phyloP scores from a whole-genome alignment of 2,797 vertebrate genomes.

The Darevskia nairensis region DNA sequence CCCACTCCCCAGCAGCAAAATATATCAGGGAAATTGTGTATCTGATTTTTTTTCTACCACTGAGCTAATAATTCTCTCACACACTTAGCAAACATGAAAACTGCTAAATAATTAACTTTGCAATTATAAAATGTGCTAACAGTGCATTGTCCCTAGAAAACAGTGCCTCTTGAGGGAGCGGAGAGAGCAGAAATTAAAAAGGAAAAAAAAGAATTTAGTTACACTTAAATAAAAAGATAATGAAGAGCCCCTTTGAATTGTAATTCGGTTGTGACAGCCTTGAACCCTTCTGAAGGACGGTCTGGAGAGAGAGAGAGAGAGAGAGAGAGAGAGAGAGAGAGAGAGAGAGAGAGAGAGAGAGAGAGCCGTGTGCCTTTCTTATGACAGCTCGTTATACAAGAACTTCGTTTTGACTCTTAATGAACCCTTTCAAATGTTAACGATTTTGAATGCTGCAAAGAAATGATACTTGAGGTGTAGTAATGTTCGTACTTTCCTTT shows the following conservation, averaged over 20 bases:
- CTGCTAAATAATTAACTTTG: constrained; percentile 11
- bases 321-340: constrained; percentile 38
- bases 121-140: constrained; percentile 18
- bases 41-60: constrained; percentile 23
- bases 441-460: constrained; percentile 16
- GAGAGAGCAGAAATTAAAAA: constrained; percentile 9
- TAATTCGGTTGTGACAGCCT: constrained; percentile 15
- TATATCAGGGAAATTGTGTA: constrained; percentile 16
- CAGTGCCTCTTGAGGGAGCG: background rate
- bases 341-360: constrained; percentile 26
- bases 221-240: constrained; percentile 39
- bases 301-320: constrained; percentile 21
- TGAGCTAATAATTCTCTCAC: constrained; percentile 10
- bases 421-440: constrained; percentile 35
- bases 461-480: constrained; percentile 35
- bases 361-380: constrained; percentile 23
- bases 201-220: constrained; percentile 12
- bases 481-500: constrained; percentile 43
- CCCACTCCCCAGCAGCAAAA: background rate
- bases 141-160: background rate
- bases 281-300: constrained; percentile 30
- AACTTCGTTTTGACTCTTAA: constrained; percentile 46
- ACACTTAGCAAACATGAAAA: background rate
- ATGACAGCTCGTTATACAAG: constrained; percentile 41
- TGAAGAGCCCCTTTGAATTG: constrained; percentile 29